Evolutionary conservation across 2,888 invertebrate species (phyloP).

Genomic region (Hirudinaria manillensis): DNA sequence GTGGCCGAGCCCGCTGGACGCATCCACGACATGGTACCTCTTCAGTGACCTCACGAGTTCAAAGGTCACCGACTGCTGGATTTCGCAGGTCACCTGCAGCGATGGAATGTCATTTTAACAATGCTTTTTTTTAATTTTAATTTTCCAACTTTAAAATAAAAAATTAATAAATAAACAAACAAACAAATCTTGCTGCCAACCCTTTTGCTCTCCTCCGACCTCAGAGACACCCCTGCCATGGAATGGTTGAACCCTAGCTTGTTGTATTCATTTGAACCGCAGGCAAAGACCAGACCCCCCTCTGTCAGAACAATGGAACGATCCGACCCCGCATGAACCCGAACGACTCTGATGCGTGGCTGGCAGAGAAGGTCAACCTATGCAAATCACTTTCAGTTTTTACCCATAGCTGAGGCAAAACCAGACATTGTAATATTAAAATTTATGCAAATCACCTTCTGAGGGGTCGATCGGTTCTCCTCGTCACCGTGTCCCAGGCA

Average conservation of each 20-base stretch:
- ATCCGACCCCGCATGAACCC: slow-evolving; percentile 47
- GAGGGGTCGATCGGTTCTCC: slow-evolving; percentile 47
- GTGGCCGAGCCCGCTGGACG: slow-evolving; percentile 50
- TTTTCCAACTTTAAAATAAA: too few species aligned
- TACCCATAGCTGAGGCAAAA: background rate
- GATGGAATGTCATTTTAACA: background rate
- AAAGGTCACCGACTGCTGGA: slow-evolving; percentile 49
- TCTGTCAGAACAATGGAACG: slow-evolving; percentile 50
- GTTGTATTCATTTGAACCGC: slow-evolving; percentile 53
- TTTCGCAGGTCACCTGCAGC: slow-evolving; percentile 48
- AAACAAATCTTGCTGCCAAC: background rate
- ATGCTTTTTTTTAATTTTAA: background rate
- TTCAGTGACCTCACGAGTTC: slow-evolving; percentile 49
- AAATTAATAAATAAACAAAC: background rate
- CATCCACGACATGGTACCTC: slow-evolving; percentile 44
- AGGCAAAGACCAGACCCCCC: slow-evolving; percentile 47
- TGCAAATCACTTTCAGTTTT: background rate
- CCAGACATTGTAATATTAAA: background rate
- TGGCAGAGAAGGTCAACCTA: slow-evolving; percentile 45
- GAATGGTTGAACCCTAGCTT: slow-evolving; percentile 52
- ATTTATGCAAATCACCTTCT: slow-evolving; percentile 42
- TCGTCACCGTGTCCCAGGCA: slow-evolving; percentile 50
- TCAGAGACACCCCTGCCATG: slow-evolving; percentile 47
- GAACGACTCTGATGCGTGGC: slow-evolving; percentile 43
- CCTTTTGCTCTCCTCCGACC: slow-evolving; percentile 30